phyloP scores from a whole-genome alignment of 2,113 vertebrate species.

The Danio rerio region GRCz12tu NC_133180.1:45517001-45517500 shows the following conservation, averaged over 20 bases:
- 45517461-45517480: neutral
- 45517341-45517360: constrained; percentile 56
- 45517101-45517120: neutral
- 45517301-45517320: constrained; percentile 55
- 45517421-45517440: constrained; percentile 11
- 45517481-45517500: neutral
- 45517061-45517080: constrained; percentile 12
- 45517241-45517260: constrained; percentile 44
- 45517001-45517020: neutral
- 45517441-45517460: neutral
- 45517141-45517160: neutral
- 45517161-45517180: constrained; percentile 5
- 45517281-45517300: constrained; percentile 43
- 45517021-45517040: constrained; percentile 29
- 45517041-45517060: neutral
- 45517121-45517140: neutral
- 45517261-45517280: constrained; percentile 54
- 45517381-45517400: constrained; percentile 21
- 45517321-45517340: constrained; percentile 60
- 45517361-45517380: constrained; percentile 56
- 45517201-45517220: constrained; percentile 20
- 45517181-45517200: constrained; percentile 14
- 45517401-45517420: constrained; percentile 38
- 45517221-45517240: constrained; percentile 12
- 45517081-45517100: neutral